A percentile compares a stretch with the other conserved stretches of the same genome.
phyloP scores from a whole-genome alignment of 2,888 invertebrate genomes.

The Lomographa bimaculata region DNA sequence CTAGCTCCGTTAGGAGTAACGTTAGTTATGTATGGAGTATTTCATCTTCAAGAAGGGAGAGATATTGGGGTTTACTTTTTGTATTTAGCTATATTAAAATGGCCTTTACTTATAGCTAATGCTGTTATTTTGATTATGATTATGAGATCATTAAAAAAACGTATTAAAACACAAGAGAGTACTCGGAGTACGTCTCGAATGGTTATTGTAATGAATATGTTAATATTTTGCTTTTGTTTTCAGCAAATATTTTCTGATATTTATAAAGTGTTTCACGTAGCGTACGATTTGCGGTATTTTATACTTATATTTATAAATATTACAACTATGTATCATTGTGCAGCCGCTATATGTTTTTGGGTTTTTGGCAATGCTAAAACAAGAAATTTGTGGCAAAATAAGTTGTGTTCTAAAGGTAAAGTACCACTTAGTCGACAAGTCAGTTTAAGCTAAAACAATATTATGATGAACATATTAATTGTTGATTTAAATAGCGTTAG shows the following conservation, averaged over 20 bases:
- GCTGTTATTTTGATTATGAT: slow-evolving; percentile 53
- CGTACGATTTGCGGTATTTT: slow-evolving; percentile 25
- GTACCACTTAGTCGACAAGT: slow-evolving; percentile 8
- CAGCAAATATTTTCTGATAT: slow-evolving; percentile 61
- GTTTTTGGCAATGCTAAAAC: slow-evolving; percentile 67
- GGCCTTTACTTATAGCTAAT: slow-evolving; percentile 61
- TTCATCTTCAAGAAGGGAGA: slow-evolving; percentile 24
- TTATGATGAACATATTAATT: too few relatives aligned
- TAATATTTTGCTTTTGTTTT: slow-evolving; percentile 64
- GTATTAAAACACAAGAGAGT: slow-evolving; percentile 45
- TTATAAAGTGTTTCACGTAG: slow-evolving; percentile 49
- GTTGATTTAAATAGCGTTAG: too few relatives aligned
- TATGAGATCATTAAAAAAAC: slow-evolving; percentile 50
- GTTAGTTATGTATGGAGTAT: slow-evolving; percentile 30
- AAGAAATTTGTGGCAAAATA: slow-evolving; percentile 55
- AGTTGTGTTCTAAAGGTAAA: slow-evolving; percentile 4
- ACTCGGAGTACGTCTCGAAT: slow-evolving; percentile 44
- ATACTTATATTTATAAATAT: slow-evolving; percentile 41
- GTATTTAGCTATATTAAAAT: slow-evolving; percentile 55
- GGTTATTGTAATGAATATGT: slow-evolving; percentile 54
- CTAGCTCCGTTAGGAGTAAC: slow-evolving; percentile 44
- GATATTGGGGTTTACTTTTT: slow-evolving; percentile 37
- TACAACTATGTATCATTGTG: slow-evolving; percentile 61
- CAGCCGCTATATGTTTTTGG: slow-evolving; percentile 66
- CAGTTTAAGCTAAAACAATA: too few relatives aligned